Conservation (phyloP, 2,797 vertebrate genomes). For the Argyrosomus regius region DNA sequence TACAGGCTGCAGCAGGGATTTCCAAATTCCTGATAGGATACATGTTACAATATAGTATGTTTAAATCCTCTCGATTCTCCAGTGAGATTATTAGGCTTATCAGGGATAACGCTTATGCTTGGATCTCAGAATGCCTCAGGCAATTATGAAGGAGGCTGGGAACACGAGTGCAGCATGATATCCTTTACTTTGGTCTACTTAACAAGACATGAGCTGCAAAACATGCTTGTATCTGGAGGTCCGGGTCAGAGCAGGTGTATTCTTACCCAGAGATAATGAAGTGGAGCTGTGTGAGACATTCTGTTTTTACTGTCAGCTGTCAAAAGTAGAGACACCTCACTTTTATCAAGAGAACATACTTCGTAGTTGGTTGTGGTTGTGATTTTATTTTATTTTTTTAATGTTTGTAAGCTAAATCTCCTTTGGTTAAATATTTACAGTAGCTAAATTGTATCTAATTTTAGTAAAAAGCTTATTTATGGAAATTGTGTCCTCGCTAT, state of each 20-base stretch:
- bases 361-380: too few relatives aligned
- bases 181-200: constrained; percentile 1
- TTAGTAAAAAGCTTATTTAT: background rate
- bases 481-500: background rate
- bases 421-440: background rate
- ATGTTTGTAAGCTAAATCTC: background rate
- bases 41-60: constrained; percentile 28
- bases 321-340: background rate
- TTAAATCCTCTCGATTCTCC: constrained; percentile 40
- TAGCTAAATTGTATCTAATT: too few relatives aligned
- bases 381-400: too few relatives aligned
- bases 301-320: background rate
- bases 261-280: background rate
- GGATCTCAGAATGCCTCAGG: constrained; percentile 28
- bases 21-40: constrained; percentile 28
- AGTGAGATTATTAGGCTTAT: constrained; percentile 53
- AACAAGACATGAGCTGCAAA: constrained; percentile 7
- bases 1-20: constrained; percentile 23
- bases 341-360: background rate
- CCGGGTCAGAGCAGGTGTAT: background rate
- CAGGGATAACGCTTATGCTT: constrained; percentile 34
- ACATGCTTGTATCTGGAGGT: background rate
- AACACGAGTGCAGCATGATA: constrained; percentile 19
- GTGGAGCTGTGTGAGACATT: background rate
- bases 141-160: constrained; percentile 27